These are phyloP conservation scores for Rhineura floridana DNA, from an alignment of 2,113 vertebrate genomes.

Conservation along the genomic window DNA sequence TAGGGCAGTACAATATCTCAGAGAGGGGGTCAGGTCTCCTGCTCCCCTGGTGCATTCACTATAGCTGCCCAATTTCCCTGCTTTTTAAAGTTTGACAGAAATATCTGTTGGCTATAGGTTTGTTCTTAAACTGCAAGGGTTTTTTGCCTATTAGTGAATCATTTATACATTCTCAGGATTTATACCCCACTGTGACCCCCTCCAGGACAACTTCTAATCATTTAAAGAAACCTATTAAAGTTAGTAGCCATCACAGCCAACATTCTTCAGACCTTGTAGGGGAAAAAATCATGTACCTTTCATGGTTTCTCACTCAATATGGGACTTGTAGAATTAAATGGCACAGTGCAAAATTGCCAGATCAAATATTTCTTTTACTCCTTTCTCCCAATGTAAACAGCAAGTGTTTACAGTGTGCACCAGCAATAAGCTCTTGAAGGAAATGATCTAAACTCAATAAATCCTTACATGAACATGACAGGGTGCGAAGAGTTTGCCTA, in stretches of 20 bases:
- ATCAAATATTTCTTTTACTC: conserved; percentile 23
- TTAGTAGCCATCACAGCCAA: neutral
- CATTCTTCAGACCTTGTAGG: neutral
- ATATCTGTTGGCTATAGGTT: no score
- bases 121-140: no score
- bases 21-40: no score
- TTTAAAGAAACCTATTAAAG: neutral
- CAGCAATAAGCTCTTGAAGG: neutral
- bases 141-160: no score
- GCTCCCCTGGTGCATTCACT: no score
- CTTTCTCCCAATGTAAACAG: conserved; percentile 4
- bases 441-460: neutral
- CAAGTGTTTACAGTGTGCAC: neutral
- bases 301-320: neutral
- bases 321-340: neutral
- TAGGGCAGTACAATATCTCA: no score
- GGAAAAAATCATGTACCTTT: neutral
- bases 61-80: no score
- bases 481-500: neutral
- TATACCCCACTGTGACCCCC: neutral
- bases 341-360: neutral
- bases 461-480: neutral
- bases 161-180: neutral
- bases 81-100: no score
- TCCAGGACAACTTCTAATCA: neutral